Evolutionary conservation across 2,888 invertebrate genomes (phyloP), one percentile per base, ranked within the genome.

Genomic region (Cryptocephalus primarius): DNA sequence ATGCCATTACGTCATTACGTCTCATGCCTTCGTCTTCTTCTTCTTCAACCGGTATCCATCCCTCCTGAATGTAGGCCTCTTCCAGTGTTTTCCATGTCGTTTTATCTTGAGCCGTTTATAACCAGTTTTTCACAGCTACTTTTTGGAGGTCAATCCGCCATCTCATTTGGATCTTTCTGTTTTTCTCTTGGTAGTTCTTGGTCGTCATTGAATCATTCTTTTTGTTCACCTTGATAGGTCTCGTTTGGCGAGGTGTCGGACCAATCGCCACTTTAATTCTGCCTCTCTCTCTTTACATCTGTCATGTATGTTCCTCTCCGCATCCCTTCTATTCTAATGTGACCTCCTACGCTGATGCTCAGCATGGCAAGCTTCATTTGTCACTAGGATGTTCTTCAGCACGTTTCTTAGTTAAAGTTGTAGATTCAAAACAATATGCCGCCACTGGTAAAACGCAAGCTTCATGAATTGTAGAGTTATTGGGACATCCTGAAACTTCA

Each of bases 381-480:
- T 36, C 36, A 4, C 36, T 36, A 6, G 12, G 36, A 4, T 36
- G 6, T n/a, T 36, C 36, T 36, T n/a, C 12, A 11, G n/a, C 12
- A 11, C 12, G 2, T 6, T 36, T 6, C 12, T n/a, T 36, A 2
- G 36, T n/a, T 36, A 11, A 36, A 36, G 36, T 36, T 36, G 6
- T 4, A 36, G n/a, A n/a, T n/a, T n/a, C n/a, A n/a, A n/a, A n/a
- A n/a, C n/a, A n/a, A n/a, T n/a, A n/a, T n/a, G n/a, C n/a, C n/a
- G n/a, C n/a, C n/a, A n/a, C n/a, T n/a, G n/a, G n/a, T n/a, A n/a
- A n/a, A n/a, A n/a, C n/a, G n/a, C n/a, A n/a, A n/a, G 41, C n/a
- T 44, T 22, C 13, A 32, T 41, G 11, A 12, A 12, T 31, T 44
- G 44, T 1, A 48, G 41, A 36, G 33, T 44, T 8, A 44, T 41